phyloP scores from a whole-genome alignment of 2,888 invertebrate species.

The Rapana venosa region DNA sequence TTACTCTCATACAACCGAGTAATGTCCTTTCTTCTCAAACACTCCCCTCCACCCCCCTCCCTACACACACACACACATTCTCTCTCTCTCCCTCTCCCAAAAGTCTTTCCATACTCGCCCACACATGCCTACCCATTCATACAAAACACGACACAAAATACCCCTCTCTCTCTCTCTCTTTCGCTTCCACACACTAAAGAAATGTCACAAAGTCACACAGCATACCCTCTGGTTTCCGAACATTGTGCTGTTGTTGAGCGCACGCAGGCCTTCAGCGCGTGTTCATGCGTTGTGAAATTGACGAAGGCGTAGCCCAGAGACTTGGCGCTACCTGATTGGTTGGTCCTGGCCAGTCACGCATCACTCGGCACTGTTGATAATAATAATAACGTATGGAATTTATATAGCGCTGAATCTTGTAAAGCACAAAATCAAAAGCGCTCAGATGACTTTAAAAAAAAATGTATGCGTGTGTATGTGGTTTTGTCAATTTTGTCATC shows the following conservation, averaged over 20 bases:
- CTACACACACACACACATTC: background rate
- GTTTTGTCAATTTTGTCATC: too few relatives aligned
- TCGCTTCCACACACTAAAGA: background rate
- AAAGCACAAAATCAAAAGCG: too few relatives aligned
- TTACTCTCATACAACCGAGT: too few relatives aligned
- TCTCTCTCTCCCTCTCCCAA: background rate
- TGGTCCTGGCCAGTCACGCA: constrained; percentile 88
- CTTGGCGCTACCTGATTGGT: constrained; percentile 82
- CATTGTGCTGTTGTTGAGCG: constrained; percentile 93
- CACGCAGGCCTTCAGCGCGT: constrained; percentile 91
- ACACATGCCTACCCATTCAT: background rate
- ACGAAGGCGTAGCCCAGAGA: constrained; percentile 96
- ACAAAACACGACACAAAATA: background rate
- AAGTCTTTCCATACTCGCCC: background rate
- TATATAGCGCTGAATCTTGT: too few relatives aligned
- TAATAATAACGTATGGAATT: too few relatives aligned
- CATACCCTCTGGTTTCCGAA: constrained; percentile 87
- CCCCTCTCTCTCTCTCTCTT: too few relatives aligned
- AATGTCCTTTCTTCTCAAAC: background rate
- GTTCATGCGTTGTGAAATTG: constrained; percentile 91
- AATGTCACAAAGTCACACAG: background rate
- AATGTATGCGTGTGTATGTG: too few relatives aligned
- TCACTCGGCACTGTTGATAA: constrained; percentile 85
- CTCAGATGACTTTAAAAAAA: too few relatives aligned
- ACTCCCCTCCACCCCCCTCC: background rate